Evolutionary conservation across 2,113 vertebrate genomes (phyloP).

Genomic region (Brachirus orientalis): DNA sequence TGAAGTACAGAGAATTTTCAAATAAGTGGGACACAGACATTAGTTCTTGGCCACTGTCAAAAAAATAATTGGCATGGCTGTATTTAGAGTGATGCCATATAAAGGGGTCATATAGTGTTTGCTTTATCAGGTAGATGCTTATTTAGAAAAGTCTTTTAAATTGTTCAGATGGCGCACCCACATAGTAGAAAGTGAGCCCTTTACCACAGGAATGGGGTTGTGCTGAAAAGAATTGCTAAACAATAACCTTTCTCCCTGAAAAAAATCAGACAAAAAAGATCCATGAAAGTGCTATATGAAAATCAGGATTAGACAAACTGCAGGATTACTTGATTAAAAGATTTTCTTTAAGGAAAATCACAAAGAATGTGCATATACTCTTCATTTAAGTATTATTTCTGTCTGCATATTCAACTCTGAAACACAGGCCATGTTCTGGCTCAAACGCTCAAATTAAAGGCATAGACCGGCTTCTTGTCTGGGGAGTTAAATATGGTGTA

Average conservation of each 20-base stretch:
- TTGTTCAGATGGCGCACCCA: neutral
- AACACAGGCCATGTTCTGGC: slow-evolving; percentile 53
- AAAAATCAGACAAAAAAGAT: neutral
- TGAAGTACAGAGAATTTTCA: neutral
- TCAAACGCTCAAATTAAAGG: slow-evolving; percentile 74
- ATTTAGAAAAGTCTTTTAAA: neutral
- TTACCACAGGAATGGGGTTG: slow-evolving; percentile 50
- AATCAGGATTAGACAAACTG: neutral
- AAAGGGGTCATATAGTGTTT: neutral
- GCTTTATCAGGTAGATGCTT: no score
- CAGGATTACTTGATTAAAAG: neutral
- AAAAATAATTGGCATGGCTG: neutral
- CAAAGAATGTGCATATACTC: slow-evolving; percentile 28
- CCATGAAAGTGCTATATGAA: neutral
- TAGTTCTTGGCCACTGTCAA: neutral
- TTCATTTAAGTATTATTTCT: slow-evolving; percentile 20
- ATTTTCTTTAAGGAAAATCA: neutral
- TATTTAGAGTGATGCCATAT: neutral
- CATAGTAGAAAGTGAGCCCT: neutral
- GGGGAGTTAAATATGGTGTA: slow-evolving; percentile 74
- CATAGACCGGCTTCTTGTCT: slow-evolving; percentile 46
- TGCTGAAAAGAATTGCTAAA: slow-evolving; percentile 15
- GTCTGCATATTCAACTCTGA: slow-evolving; percentile 27
- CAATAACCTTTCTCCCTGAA: neutral
- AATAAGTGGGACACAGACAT: neutral